Conservation (phyloP, 92 coral and sea anemone species). For the Chrysogorgia sp. region DNA sequence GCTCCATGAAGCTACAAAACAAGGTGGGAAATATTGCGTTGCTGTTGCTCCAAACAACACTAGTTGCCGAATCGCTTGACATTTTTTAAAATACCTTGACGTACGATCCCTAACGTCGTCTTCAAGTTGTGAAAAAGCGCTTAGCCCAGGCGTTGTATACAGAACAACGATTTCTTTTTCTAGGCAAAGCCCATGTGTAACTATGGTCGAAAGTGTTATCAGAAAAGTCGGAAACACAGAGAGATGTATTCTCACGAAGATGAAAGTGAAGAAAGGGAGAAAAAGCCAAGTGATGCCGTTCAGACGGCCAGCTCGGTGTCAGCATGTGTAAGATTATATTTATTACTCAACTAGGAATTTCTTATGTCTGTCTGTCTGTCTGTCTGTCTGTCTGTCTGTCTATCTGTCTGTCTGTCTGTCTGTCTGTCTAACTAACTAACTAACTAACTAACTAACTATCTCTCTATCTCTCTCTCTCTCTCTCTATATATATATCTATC, state of each 20-base stretch:
- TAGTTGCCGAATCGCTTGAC: no score
- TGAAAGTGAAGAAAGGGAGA: background rate
- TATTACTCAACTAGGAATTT: background rate
- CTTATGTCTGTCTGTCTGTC: no score
- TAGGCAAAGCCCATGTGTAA: conserved; percentile 71
- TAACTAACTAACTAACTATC: no score
- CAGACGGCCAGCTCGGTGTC: background rate
- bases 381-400: no score
- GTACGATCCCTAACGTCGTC: background rate
- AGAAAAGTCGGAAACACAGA: conserved; percentile 72
- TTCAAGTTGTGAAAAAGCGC: background rate
- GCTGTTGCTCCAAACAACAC: background rate
- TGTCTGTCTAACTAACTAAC: no score
- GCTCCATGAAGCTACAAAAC: no score
- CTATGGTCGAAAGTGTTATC: conserved; percentile 89
- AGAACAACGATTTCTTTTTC: background rate
- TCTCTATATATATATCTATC: no score
- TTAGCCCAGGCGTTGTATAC: background rate
- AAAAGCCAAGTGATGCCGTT: background rate
- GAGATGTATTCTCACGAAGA: conserved; percentile 66
- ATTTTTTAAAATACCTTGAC: background rate
- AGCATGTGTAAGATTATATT: background rate
- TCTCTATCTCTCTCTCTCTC: no score
- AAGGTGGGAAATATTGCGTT: no score
- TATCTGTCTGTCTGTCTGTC: no score